Evolutionary conservation across 2,888 invertebrate genomes (phyloP), one percentile per base, ranked within the genome.

Genomic region (Criorhina ranunculi): DNA sequence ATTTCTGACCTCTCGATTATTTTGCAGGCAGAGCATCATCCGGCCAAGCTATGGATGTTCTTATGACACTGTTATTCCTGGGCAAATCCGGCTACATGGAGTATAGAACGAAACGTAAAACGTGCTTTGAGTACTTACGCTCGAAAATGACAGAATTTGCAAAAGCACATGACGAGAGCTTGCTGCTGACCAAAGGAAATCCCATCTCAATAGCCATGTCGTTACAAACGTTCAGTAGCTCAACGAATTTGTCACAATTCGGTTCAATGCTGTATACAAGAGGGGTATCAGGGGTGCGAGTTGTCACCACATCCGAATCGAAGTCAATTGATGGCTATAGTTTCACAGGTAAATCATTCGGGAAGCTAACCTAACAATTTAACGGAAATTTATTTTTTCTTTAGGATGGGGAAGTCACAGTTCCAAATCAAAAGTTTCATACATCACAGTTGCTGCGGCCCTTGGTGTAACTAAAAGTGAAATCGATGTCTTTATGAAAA

Each of bases 181-280:
- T 96, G 5, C 90, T 96, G 1, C 90, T 93, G 31, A 94, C 94
- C 11, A 93, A 93, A 88, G 93, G 93, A 67, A 96, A 96, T 91
- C 94, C 94, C 2, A 95, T 96, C 87, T 96, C 96, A 0, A 92
- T 96, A 88, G 93, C 93, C 1, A 90, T 94, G 88, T 93, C 92
- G 9, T 88, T 93, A 51, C 89, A 88, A 11, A 90, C 89, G 1
- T 88, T 93, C 40, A 90, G 91, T 86, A 19, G 31, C 1, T 46
- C 46, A 0, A 37, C 66, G 5, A 70, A 73, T n/a, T 90, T 94
- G 8, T 94, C 95, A 49, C 93, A 94, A 90, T 91, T 96, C 59
- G 96, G 96, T 7, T 94, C 95, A 0, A 95, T 95, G 95, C 91
- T 96, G 33, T 96, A 95, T 90, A 93, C 94, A 12, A 93, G 95